These are phyloP conservation scores for Parauchenoglanis ngamensis DNA, from an alignment of 2,797 vertebrate genomes.

Conservation along the genomic window DNA sequence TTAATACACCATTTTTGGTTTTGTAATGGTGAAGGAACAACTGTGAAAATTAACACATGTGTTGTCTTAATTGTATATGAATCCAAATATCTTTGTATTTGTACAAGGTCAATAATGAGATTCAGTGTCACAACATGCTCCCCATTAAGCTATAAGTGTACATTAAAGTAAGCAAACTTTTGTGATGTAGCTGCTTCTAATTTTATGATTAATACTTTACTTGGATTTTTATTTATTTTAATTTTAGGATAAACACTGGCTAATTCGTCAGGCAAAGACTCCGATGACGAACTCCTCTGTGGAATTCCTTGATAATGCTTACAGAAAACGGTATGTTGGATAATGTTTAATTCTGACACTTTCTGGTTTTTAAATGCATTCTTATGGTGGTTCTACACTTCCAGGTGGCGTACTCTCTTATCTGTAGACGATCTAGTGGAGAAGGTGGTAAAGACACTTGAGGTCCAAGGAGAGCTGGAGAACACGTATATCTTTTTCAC, in stretches of 20 bases:
- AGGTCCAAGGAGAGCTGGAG: slow-evolving; percentile 82
- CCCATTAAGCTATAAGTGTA: background rate
- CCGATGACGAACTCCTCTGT: slow-evolving; percentile 95
- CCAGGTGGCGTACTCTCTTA: slow-evolving; percentile 92
- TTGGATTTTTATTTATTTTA: background rate
- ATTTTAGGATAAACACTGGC: slow-evolving; percentile 94
- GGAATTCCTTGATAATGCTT: slow-evolving; percentile 89
- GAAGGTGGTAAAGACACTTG: slow-evolving; percentile 87
- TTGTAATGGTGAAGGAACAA: background rate
- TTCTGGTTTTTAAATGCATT: background rate
- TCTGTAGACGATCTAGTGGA: slow-evolving; percentile 96
- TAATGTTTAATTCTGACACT: background rate
- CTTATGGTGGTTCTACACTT: background rate
- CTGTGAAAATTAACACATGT: background rate
- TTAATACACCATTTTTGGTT: background rate
- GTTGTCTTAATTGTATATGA: background rate
- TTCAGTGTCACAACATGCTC: background rate
- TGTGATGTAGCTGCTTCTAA: background rate
- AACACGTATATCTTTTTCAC: slow-evolving; percentile 95
- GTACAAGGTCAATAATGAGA: background rate
- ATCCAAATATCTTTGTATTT: background rate
- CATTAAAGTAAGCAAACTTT: background rate
- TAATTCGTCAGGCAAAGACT: slow-evolving; percentile 95
- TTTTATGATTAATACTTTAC: background rate
- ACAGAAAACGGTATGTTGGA: slow-evolving; percentile 84